Evolutionary conservation across 2,888 invertebrate genomes (phyloP).

Genomic region (Nemotelus pantherinus): DNA sequence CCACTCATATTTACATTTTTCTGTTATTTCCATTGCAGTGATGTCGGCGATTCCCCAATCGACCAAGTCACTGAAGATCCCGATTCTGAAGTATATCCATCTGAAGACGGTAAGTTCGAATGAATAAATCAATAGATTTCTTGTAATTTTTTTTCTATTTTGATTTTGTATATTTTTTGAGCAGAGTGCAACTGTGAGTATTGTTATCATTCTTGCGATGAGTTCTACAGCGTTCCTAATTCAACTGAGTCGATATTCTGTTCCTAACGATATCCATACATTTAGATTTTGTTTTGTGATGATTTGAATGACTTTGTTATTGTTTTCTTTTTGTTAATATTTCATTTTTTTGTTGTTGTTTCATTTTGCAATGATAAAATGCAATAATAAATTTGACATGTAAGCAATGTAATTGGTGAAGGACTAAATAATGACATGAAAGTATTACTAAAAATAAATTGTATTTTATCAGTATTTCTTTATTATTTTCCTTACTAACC

Average conservation of each 20-base stretch:
- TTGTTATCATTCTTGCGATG: constrained; percentile 14
- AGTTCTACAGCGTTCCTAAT: constrained; percentile 25
- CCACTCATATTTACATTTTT: neutral
- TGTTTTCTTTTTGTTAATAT: neutral
- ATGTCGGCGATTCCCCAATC: constrained; percentile 78
- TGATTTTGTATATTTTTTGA: neutral
- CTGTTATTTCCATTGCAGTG: constrained; percentile 63
- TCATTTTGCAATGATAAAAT: too few species aligned
- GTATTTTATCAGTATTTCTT: too few species aligned
- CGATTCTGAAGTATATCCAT: constrained; percentile 77
- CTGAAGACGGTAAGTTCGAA: constrained; percentile 74
- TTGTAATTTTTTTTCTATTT: constrained; percentile 7
- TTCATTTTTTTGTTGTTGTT: constrained; percentile 14
- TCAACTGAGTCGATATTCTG: constrained; percentile 8
- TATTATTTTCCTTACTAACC: too few species aligned
- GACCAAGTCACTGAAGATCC: constrained; percentile 76
- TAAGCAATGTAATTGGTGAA: too few species aligned
- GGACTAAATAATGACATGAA: too few species aligned
- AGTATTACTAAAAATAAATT: too few species aligned
- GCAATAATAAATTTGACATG: too few species aligned
- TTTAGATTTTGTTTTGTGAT: neutral
- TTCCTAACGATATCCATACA: neutral
- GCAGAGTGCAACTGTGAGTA: constrained; percentile 30
- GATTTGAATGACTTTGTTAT: neutral
- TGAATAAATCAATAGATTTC: neutral